Evolutionary conservation across 1,140 invertebrate genomes (phyloP).

Genomic region (Lucilia cuprina): DNA sequence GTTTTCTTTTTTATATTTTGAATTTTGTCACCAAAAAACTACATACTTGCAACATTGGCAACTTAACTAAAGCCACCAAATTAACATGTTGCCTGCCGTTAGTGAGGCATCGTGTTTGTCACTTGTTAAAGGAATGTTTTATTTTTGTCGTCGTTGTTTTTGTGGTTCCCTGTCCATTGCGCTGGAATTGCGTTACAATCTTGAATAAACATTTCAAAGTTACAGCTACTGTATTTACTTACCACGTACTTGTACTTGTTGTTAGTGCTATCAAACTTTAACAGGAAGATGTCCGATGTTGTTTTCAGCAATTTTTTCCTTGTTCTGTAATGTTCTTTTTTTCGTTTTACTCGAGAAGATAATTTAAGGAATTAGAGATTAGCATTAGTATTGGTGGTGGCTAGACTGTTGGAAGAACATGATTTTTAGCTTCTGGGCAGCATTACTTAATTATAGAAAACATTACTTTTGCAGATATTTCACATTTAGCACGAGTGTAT

Average conservation of each 20-base stretch:
- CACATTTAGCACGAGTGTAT: background rate
- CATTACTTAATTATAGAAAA: constrained; percentile 14
- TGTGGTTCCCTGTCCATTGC: background rate
- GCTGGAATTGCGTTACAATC: constrained; percentile 9
- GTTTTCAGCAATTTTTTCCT: background rate
- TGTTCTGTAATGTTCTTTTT: too few species aligned
- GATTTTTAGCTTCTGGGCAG: constrained; percentile 17
- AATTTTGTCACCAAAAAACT: constrained; percentile 22
- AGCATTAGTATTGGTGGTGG: background rate
- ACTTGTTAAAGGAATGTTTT: constrained; percentile 26
- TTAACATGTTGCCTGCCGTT: constrained; percentile 27
- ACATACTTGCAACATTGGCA: background rate
- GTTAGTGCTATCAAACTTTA: background rate
- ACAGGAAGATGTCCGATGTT: background rate
- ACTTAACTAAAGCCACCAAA: background rate
- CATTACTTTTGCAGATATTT: background rate
- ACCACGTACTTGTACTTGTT: background rate
- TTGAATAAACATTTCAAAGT: constrained; percentile 9
- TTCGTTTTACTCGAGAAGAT: background rate
- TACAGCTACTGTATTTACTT: background rate
- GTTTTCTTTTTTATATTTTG: background rate
- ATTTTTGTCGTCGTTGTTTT: background rate
- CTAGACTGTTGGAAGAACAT: background rate
- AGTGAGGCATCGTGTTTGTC: constrained; percentile 31
- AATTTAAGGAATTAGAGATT: background rate